These are phyloP conservation scores for Hyperoodon ampullatus DNA, from an alignment of 2,113 vertebrate species.

Conservation along the genomic window DNA sequence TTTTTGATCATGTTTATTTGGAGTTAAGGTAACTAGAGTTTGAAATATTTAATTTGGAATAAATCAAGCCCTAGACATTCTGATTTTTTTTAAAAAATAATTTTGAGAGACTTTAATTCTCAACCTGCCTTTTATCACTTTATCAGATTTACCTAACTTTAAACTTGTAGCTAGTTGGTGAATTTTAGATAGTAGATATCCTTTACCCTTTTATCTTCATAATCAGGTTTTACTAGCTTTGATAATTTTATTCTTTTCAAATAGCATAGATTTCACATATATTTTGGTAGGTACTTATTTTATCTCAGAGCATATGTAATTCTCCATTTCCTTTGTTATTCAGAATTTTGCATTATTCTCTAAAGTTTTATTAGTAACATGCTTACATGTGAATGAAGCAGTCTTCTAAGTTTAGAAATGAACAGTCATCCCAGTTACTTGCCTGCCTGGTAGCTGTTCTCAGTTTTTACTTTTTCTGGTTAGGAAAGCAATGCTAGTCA, in stretches of 20 bases:
- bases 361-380: slow-evolving; percentile 7
- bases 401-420: background rate
- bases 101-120: slow-evolving; percentile 15
- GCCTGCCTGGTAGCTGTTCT: background rate
- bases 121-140: background rate
- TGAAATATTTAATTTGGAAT: slow-evolving; percentile 27
- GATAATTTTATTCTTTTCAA: slow-evolving; percentile 22
- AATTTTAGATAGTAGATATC: background rate
- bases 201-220: slow-evolving; percentile 19
- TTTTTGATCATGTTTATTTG: slow-evolving; percentile 26
- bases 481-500: background rate
- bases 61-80: background rate
- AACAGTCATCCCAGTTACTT: background rate
- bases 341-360: background rate
- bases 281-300: background rate
- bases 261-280: background rate
- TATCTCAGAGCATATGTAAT: background rate
- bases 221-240: background rate
- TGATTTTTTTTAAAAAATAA: background rate
- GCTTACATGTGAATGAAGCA: background rate
- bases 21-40: background rate
- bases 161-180: background rate
- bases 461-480: background rate
- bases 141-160: slow-evolving; percentile 23
- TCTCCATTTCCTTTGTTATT: background rate